Evolutionary conservation across 2,888 invertebrate genomes (phyloP).

Genomic region (Melieria crassipennis): DNA sequence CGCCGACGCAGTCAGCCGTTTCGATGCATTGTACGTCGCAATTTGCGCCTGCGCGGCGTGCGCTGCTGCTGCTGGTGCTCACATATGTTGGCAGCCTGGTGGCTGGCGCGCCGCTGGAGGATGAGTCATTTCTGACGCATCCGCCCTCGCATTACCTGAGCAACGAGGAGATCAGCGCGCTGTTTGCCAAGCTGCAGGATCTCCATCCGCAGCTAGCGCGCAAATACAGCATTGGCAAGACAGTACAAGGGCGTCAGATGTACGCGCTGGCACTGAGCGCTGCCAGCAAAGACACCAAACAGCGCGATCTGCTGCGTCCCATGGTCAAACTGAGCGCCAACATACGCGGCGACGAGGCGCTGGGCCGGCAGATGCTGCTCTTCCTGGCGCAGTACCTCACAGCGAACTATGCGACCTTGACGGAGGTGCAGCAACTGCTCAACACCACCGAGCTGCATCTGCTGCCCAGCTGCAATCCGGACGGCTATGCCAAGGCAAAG

Average conservation of each 20-base stretch:
- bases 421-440: slow-evolving; percentile 70
- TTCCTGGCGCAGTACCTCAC: slow-evolving; percentile 85
- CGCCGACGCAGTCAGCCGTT: slow-evolving; percentile 3
- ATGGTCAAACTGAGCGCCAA: slow-evolving; percentile 94
- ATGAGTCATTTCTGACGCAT: slow-evolving; percentile 51
- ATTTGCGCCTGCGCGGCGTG: slow-evolving; percentile 5
- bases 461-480: slow-evolving; percentile 96
- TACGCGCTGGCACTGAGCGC: slow-evolving; percentile 75
- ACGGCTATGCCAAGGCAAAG: slow-evolving; percentile 88
- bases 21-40: too few species aligned
- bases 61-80: not conserved
- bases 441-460: slow-evolving; percentile 91
- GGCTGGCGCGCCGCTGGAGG: slow-evolving; percentile 37
- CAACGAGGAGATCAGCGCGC: slow-evolving; percentile 74
- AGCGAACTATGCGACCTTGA: slow-evolving; percentile 74
- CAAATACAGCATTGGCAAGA: slow-evolving; percentile 82
- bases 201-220: slow-evolving; percentile 76
- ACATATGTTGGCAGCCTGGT: not conserved
- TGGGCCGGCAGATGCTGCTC: slow-evolving; percentile 85
- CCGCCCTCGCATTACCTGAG: slow-evolving; percentile 71
- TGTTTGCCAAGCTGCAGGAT: slow-evolving; percentile 71
- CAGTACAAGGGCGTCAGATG: slow-evolving; percentile 81
- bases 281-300: slow-evolving; percentile 25
- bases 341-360: slow-evolving; percentile 93
- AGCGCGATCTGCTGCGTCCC: slow-evolving; percentile 72